Conservation (phyloP, 2,113 vertebrate genomes). For the Lichenostomus cassidix region DNA sequence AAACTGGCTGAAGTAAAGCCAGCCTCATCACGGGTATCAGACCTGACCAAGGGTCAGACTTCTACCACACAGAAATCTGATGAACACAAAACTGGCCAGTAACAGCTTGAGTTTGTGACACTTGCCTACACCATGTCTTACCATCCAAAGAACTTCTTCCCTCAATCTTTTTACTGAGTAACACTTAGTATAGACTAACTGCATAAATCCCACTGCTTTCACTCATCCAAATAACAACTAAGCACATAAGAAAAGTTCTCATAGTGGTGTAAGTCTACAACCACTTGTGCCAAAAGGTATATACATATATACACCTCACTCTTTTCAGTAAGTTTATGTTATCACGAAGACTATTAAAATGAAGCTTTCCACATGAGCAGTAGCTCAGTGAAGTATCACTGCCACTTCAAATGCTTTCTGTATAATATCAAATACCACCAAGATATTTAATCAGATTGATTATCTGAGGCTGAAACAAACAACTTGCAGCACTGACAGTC, state of each 20-base stretch:
- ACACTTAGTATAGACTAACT: not conserved
- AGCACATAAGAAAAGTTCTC: not conserved
- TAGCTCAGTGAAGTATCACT: not conserved
- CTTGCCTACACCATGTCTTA: not conserved
- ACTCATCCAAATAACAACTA: not conserved
- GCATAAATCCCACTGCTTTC: not conserved
- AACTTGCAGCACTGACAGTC: not conserved
- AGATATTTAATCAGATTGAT: constrained; percentile 36
- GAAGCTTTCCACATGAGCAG: not conserved
- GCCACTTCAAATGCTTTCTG: constrained; percentile 8
- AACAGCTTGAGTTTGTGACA: not conserved
- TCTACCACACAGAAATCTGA: not conserved
- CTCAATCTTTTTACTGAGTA: not conserved
- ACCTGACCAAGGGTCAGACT: not conserved
- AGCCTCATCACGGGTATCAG: not conserved
- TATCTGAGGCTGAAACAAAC: constrained; percentile 40
- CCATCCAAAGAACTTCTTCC: not conserved
- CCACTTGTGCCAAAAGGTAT: not conserved
- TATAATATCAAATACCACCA: constrained; percentile 24
- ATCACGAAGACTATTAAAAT: not conserved
- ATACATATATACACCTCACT: not conserved
- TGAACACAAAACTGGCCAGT: not conserved
- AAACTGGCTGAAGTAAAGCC: not conserved
- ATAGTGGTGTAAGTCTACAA: not conserved
- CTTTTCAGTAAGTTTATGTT: not conserved